These are phyloP conservation scores for Porites cylindrica DNA, from an alignment of 92 coral and sea anemone species.

Conservation along the genomic window DNA sequence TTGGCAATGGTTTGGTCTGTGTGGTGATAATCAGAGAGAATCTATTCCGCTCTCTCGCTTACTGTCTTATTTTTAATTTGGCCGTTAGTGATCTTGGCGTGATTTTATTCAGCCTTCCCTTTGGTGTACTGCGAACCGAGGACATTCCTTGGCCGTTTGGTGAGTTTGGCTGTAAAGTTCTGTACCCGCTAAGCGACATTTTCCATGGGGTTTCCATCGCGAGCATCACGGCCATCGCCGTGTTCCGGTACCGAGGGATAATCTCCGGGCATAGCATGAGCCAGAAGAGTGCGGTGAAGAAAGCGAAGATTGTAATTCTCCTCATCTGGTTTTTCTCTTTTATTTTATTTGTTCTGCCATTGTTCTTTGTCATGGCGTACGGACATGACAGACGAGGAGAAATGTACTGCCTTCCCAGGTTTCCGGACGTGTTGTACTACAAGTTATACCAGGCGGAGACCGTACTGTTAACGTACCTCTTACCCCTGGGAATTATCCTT, in stretches of 20 bases:
- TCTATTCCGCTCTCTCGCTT: slow-evolving; percentile 73
- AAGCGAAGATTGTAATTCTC: slow-evolving; percentile 61
- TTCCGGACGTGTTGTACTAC: slow-evolving; percentile 59
- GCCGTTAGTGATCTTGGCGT: slow-evolving; percentile 87
- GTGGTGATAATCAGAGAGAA: slow-evolving; percentile 78
- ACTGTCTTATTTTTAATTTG: slow-evolving; percentile 78
- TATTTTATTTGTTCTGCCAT: slow-evolving; percentile 77
- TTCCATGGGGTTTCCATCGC: slow-evolving; percentile 91
- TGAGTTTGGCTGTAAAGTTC: slow-evolving; percentile 80
- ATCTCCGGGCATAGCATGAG: slow-evolving; percentile 78
- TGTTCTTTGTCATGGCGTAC: slow-evolving; percentile 79
- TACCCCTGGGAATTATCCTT: slow-evolving; percentile 73
- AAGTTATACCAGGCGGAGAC: slow-evolving; percentile 78
- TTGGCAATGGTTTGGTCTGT: slow-evolving; percentile 85
- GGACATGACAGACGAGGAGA: slow-evolving; percentile 31
- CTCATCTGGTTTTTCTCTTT: slow-evolving; percentile 75
- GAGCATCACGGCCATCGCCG: slow-evolving; percentile 86
- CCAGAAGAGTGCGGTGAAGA: slow-evolving; percentile 56
- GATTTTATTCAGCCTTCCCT: slow-evolving; percentile 78
- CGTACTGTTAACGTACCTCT: slow-evolving; percentile 65
- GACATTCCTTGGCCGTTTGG: slow-evolving; percentile 86
- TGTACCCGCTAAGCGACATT: slow-evolving; percentile 86
- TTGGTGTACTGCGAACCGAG: slow-evolving; percentile 80
- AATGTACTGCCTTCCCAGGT: slow-evolving; percentile 70
- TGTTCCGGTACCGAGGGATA: slow-evolving; percentile 84